A percentile compares a stretch with the other conserved stretches of the same genome.
Conservation (phyloP, 2,113 vertebrate genomes). For the Microtus richardsoni region DNA sequence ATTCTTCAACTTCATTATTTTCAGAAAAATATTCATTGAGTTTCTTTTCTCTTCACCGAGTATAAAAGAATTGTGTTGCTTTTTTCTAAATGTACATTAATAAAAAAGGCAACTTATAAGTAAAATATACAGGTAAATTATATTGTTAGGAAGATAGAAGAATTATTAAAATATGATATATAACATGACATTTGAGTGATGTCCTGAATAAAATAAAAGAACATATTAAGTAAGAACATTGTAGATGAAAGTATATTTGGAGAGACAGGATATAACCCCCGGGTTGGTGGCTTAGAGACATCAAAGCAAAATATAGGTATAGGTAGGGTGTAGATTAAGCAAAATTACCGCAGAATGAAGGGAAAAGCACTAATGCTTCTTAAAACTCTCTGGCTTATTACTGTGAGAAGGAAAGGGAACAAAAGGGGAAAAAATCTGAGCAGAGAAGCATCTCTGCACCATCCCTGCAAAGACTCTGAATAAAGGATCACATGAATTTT, state of each 20-base stretch:
- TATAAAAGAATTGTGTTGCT: background rate
- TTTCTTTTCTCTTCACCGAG: background rate
- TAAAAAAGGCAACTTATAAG: background rate
- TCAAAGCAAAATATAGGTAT: background rate
- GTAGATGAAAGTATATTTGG: background rate
- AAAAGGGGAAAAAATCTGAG: background rate
- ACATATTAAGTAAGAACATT: background rate
- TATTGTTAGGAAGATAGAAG: background rate
- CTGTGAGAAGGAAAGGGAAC: background rate
- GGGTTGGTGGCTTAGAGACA: background rate
- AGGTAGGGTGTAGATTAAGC: background rate
- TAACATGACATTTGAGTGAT: background rate
- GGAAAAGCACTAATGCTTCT: background rate
- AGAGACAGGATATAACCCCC: background rate
- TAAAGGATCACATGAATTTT: background rate
- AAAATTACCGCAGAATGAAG: background rate
- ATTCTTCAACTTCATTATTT: constrained; percentile 2
- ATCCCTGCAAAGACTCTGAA: background rate
- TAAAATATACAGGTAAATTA: background rate
- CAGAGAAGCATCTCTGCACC: too few species aligned
- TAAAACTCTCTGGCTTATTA: background rate
- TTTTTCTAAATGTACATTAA: background rate
- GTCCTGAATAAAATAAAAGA: background rate
- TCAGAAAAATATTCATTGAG: background rate
- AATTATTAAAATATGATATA: background rate